These are phyloP conservation scores for Beris morrisii DNA, from an alignment of 2,888 invertebrate species.

Conservation along the genomic window DNA sequence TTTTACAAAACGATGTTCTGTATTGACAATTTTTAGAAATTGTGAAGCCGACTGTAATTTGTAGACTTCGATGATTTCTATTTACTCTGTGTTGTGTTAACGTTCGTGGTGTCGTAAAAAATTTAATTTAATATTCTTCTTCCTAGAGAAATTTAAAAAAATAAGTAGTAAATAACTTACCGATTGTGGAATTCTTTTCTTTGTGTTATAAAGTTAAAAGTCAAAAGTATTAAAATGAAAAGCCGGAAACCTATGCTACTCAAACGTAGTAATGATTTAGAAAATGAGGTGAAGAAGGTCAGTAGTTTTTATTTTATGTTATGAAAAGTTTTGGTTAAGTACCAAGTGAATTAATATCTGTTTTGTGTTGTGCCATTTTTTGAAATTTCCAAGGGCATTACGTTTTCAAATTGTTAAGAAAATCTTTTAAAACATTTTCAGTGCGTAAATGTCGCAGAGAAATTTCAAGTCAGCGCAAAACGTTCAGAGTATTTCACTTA, in stretches of 20 bases:
- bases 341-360: not conserved
- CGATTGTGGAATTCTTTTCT: no score
- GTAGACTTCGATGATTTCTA: no score
- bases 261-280: conserved; percentile 28
- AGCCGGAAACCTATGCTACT: not conserved
- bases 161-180: no score
- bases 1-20: no score
- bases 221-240: conserved; percentile 7
- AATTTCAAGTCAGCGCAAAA: conserved; percentile 49
- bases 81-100: no score
- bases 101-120: no score
- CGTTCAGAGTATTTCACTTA: conserved; percentile 17
- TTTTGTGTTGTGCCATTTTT: conserved; percentile 48
- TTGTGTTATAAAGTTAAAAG: no score
- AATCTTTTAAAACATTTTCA: not conserved
- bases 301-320: conserved; percentile 11
- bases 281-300: conserved; percentile 33
- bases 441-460: conserved; percentile 46
- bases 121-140: no score
- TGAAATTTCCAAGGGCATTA: conserved; percentile 52
- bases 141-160: no score
- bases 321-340: not conserved
- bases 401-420: conserved; percentile 36
- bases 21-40: no score
- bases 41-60: no score